A percentile compares a stretch with the other conserved stretches of the same genome.
These are phyloP conservation scores for Brenthis hecate DNA, from an alignment of 2,888 invertebrate species.

Conservation along the genomic window DNA sequence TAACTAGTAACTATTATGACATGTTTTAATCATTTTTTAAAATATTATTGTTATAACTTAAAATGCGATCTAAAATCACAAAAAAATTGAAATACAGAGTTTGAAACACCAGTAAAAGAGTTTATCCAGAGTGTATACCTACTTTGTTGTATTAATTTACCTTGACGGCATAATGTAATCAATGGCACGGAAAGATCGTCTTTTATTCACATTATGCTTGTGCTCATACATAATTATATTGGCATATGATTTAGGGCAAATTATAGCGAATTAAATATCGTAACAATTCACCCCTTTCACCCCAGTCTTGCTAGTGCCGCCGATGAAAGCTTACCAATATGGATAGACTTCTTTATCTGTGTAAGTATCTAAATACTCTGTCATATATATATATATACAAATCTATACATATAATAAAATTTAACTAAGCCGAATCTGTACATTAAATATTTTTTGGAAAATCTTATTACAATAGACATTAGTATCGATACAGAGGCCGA, in stretches of 20 bases:
- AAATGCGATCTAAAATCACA: too few relatives aligned
- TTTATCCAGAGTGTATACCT: not conserved
- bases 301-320: conserved; percentile 30
- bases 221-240: conserved; percentile 36
- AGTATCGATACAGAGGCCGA: too few relatives aligned
- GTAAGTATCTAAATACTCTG: conserved; percentile 23
- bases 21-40: too few relatives aligned
- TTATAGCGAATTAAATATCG: conserved; percentile 15
- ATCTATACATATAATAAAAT: too few relatives aligned
- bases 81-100: too few relatives aligned
- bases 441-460: too few relatives aligned
- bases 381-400: not conserved
- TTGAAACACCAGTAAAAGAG: too few relatives aligned
- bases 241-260: conserved; percentile 29
- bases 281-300: conserved; percentile 7
- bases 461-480: too few relatives aligned
- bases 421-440: too few relatives aligned
- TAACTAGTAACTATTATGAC: too few relatives aligned
- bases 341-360: conserved; percentile 10
- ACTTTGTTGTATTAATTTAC: conserved; percentile 53
- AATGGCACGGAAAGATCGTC: conserved; percentile 29
- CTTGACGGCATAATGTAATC: conserved; percentile 25
- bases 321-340: conserved; percentile 24
- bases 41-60: too few relatives aligned
- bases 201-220: conserved; percentile 21